These are phyloP conservation scores for Echiichthys vipera DNA, from an alignment of 2,797 vertebrate genomes.

Conservation along the genomic window DNA sequence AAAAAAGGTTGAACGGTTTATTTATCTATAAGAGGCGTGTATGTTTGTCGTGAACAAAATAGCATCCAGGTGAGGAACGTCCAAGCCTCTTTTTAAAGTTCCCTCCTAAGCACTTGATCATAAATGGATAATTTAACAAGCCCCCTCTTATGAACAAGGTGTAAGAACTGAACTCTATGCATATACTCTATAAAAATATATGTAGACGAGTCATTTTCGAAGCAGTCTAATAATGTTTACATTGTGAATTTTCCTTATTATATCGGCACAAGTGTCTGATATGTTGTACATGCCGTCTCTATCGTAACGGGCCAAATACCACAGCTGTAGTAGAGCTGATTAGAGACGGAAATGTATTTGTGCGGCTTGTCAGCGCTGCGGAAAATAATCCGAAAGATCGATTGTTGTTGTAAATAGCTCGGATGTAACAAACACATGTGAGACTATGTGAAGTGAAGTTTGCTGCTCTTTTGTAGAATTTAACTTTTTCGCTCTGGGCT, in stretches of 20 bases:
- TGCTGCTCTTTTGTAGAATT: slow-evolving; percentile 76
- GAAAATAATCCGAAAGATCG: slow-evolving; percentile 15
- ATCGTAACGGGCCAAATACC: slow-evolving; percentile 67
- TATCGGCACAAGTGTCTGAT: slow-evolving; percentile 80
- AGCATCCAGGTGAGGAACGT: slow-evolving; percentile 1
- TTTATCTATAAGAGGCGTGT: slow-evolving; percentile 22
- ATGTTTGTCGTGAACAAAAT: slow-evolving; percentile 14
- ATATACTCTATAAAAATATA: slow-evolving; percentile 72
- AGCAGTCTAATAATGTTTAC: slow-evolving; percentile 85
- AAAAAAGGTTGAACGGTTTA: slow-evolving; percentile 11
- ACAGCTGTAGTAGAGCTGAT: slow-evolving; percentile 50
- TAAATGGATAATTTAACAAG: slow-evolving; percentile 27
- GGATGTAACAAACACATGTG: slow-evolving; percentile 59
- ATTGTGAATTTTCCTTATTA: slow-evolving; percentile 76
- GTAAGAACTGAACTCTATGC: slow-evolving; percentile 83
- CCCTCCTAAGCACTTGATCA: slow-evolving; percentile 41
- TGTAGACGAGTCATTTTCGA: slow-evolving; percentile 66
- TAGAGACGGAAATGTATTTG: slow-evolving; percentile 46
- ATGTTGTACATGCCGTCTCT: slow-evolving; percentile 68
- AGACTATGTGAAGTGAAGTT: slow-evolving; percentile 67
- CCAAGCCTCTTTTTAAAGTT: slow-evolving; percentile 4
- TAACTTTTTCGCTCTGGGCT: slow-evolving; percentile 53
- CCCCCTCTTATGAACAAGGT: slow-evolving; percentile 58
- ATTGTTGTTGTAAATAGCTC: slow-evolving; percentile 69
- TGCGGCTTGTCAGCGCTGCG: slow-evolving; percentile 36